Percentiles rank a stretch among this genome's conserved stretches.
These are phyloP conservation scores for Thermophis baileyi DNA, from an alignment of 2,113 vertebrate genomes.

Conservation along the genomic window DNA sequence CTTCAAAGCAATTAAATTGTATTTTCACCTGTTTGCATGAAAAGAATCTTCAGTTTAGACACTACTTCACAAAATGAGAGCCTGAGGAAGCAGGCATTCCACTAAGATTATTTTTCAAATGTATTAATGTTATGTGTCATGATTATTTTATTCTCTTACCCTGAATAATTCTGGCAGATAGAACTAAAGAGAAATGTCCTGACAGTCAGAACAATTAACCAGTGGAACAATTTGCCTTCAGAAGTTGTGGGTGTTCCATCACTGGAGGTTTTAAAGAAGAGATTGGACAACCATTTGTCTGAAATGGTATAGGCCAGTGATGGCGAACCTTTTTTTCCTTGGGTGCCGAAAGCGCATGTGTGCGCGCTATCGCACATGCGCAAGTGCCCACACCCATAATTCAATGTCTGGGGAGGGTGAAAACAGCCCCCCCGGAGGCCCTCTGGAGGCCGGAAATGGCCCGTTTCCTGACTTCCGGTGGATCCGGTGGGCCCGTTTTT, in stretches of 20 bases:
- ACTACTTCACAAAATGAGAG: not conserved
- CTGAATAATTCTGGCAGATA: not conserved
- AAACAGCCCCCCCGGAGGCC: too few species aligned
- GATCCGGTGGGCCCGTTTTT: too few species aligned
- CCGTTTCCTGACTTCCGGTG: too few species aligned
- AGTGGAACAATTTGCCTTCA: not conserved
- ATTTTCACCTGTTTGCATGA: constrained; percentile 73
- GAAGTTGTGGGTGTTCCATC: not conserved
- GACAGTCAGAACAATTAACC: not conserved
- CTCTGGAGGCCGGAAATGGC: too few species aligned
- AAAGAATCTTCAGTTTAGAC: not conserved
- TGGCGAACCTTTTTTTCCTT: too few species aligned
- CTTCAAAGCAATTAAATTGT: constrained; percentile 76
- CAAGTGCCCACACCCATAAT: too few species aligned
- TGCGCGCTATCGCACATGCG: too few species aligned
- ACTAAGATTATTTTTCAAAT: constrained; percentile 1
- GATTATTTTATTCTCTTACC: not conserved
- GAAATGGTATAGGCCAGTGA: not conserved
- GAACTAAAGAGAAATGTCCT: not conserved
- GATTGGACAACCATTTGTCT: not conserved
- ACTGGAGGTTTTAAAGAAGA: not conserved
- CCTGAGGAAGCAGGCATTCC: not conserved
- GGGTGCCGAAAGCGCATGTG: too few species aligned
- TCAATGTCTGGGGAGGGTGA: too few species aligned
- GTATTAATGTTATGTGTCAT: not conserved